Percentiles rank a stretch among this genome's conserved stretches.
Evolutionary conservation across 2,888 invertebrate species (phyloP).

Genomic region (Calameuta idolon): DNA sequence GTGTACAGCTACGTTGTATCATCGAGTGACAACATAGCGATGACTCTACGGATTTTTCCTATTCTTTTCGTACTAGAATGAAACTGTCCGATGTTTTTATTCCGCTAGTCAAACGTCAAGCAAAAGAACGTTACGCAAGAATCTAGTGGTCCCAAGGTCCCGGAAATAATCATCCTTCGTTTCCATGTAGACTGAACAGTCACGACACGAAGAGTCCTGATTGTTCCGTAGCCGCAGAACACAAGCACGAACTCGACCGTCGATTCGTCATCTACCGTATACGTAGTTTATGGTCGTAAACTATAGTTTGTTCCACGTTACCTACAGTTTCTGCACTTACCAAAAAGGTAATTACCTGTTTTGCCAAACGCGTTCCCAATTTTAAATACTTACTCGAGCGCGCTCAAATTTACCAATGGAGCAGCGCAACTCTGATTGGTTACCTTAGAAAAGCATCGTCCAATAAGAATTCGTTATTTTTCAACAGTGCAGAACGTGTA

Average conservation of each 20-base stretch:
- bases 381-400: no score
- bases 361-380: no score
- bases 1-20: not conserved
- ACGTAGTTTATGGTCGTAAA: not conserved
- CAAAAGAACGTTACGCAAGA: not conserved
- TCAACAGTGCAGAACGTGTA: no score
- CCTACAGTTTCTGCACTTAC: no score
- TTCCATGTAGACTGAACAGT: not conserved
- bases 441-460: no score
- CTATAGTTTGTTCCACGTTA: no score
- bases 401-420: no score
- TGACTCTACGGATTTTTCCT: not conserved
- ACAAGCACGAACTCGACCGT: not conserved
- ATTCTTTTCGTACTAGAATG: no score
- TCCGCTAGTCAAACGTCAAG: not conserved
- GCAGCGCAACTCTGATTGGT: no score
- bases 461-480: no score
- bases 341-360: no score
- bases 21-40: not conserved
- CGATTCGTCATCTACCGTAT: not conserved
- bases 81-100: not conserved
- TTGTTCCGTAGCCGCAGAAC: not conserved
- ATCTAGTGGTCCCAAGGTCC: not conserved
- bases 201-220: not conserved
- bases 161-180: constrained; percentile 3